Evolutionary conservation across 2,113 vertebrate species (phyloP).

Genomic region (Taurulus bubalis): DNA sequence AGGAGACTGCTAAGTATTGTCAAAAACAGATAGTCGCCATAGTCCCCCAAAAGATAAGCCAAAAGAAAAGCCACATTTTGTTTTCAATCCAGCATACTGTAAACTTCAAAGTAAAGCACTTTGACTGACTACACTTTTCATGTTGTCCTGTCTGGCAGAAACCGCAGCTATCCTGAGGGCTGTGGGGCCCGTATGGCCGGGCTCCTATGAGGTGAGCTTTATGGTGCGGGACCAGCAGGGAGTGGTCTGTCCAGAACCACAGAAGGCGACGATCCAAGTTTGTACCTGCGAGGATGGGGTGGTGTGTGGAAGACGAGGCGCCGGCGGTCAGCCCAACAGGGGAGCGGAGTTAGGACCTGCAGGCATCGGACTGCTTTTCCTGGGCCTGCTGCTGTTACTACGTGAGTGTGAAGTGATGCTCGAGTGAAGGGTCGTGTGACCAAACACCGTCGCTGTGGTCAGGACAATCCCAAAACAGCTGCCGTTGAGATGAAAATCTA

Average conservation of each 20-base stretch:
- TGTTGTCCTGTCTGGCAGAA: slow-evolving; percentile 59
- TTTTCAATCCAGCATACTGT: not conserved
- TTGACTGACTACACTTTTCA: not conserved
- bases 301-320: slow-evolving; percentile 11
- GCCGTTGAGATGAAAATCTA: not conserved
- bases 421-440: not conserved
- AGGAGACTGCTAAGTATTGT: not conserved
- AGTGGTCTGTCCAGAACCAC: slow-evolving; percentile 63
- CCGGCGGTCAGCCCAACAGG: not conserved
- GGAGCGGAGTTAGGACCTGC: slow-evolving; percentile 75
- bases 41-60: too few relatives aligned
- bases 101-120: not conserved
- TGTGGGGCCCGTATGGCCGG: slow-evolving; percentile 61
- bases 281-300: slow-evolving; percentile 75
- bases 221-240: slow-evolving; percentile 76
- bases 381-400: slow-evolving; percentile 86
- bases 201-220: slow-evolving; percentile 64
- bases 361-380: slow-evolving; percentile 86
- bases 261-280: slow-evolving; percentile 70
- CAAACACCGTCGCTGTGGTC: not conserved
- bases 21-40: too few relatives aligned
- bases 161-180: slow-evolving; percentile 75
- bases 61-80: too few relatives aligned
- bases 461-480: not conserved
- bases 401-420: slow-evolving; percentile 81